Base-by-base conservation (phyloP, 2,113 vertebrate species). In the Artemisiospiza belli region DNA sequence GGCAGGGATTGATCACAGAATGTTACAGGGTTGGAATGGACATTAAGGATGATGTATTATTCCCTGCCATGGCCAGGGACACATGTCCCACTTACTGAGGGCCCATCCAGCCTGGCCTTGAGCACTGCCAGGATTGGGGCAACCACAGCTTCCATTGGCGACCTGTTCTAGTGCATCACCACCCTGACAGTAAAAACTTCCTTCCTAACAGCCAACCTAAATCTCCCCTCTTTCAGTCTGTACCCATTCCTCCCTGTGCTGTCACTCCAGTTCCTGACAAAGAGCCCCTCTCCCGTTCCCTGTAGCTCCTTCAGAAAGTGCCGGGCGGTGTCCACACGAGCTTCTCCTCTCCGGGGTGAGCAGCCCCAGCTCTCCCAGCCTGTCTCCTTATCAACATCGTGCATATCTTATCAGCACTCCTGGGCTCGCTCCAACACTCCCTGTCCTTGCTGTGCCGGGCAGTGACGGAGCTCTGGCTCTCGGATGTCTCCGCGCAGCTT, bases 381-480 rank as follows among this genome's bases (percentile, higher is more conserved):
- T 10, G 27, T 23, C 18, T 46, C 64, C 55, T 23, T 13, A 41
- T 41, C 41, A 41, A 41, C 41, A 41, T 41, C 41, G 12, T 41
- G 41, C 41, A 41, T 11, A 41, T 41, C 37, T 63, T 63, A n/a
- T 25, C 75, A 41, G 9, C 24, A n/a, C 6, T 59, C 27, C 37
- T 43, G 76, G 35, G 6, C 28, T 59, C 9, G 28, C 37, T 67
- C 39, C 69, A 25, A 3, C 44, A 11, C 33, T 59, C 14, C 23
- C 52, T 5, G 27, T 17, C 23, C 7, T 15, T 3, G 4, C 11
- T 1, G 0, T 2, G 37, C 44, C 2, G 86, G 59, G 12, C 41
- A 43, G 41, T 43, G 2, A 31, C 59, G 6, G 64, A 4, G 57
- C 57, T 24, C 24, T 21, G 24, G 19, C 85, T 3, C 30, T 3